Evolutionary conservation across 2,797 vertebrate species (phyloP), one percentile per base, ranked within the genome.

Genomic region (Pelobates cultripes): DNA sequence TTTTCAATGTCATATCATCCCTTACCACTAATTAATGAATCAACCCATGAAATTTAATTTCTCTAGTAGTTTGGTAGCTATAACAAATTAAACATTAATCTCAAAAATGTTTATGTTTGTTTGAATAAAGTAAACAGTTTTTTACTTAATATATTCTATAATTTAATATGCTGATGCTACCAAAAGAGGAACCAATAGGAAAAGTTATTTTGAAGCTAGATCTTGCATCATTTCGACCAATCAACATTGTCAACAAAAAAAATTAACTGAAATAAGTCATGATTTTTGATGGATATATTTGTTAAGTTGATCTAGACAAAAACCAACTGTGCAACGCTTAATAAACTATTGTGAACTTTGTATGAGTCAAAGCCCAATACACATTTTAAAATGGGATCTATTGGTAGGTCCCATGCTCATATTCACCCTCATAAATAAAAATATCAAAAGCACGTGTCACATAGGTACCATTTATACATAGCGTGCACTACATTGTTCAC

Each of bases 51-150:
- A 57, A 17, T 71, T 61, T 17, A 5, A 76, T 77, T 47, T 51
- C 66, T 7, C 9, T 61, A 41, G 53, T 12, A 57, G 47, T 17
- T 47, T 71, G 45, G 68, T 44, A 71, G 43, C 8, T 8, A 7
- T 71, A 45, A 66, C 67, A 77, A 57, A 70, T 75, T 75, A 60
- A 70, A 10, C 61, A 44, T 70, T 61, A 70, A 69, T 60, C 79
- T 45, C 40, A 12, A 42, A 28, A 12, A 14, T 42, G 43, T 42
- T 41, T 43, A 42, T 63, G 66, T 70, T 69, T 63, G 40, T 14
- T 69, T 55, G 55, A 43, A 45, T 28, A 45, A 43, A 43, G 41
- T 17, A 41, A 68, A 28, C 17, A 51, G 28, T 41, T 68, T 41
- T 67, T 75, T 70, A 74, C 69, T 74, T 40, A 42, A 75, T 15